Evolutionary conservation across 2,888 invertebrate species (phyloP).

Genomic region (Drosophila cognata): DNA sequence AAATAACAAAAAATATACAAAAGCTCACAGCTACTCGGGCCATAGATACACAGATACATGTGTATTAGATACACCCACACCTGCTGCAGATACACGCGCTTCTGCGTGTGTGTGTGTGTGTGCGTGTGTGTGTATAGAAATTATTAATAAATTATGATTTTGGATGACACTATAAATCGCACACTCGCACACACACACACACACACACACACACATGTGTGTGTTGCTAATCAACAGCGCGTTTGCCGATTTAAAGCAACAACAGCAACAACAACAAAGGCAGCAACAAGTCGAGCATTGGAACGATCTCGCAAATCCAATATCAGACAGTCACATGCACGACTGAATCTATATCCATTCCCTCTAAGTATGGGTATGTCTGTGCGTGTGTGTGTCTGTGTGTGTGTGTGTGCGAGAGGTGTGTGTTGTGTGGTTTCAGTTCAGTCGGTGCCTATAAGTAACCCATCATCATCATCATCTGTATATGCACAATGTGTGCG

Average conservation of each 20-base stretch:
- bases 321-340: slow-evolving; percentile 12
- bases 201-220: not conserved
- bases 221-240: slow-evolving; percentile 51
- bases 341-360: slow-evolving; percentile 27
- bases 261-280: slow-evolving; percentile 6
- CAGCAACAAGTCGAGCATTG: slow-evolving; percentile 13
- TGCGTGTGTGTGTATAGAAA: slow-evolving; percentile 27
- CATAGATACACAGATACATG: slow-evolving; percentile 16
- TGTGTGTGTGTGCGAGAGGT: not conserved
- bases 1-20: slow-evolving; percentile 56
- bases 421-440: slow-evolving; percentile 12
- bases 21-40: slow-evolving; percentile 28
- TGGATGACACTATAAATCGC: slow-evolving; percentile 71
- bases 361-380: slow-evolving; percentile 4
- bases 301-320: slow-evolving; percentile 47
- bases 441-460: slow-evolving; percentile 34
- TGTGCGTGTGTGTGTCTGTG: not conserved
- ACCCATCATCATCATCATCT: slow-evolving; percentile 25
- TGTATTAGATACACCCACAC: slow-evolving; percentile 32
- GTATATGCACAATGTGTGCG: slow-evolving; percentile 31
- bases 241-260: slow-evolving; percentile 60
- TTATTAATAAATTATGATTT: slow-evolving; percentile 78
- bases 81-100: slow-evolving; percentile 19
- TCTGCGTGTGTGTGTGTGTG: slow-evolving; percentile 20
- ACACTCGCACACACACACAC: slow-evolving; percentile 2